Percentiles rank a stretch among this genome's conserved stretches.
phyloP scores from a whole-genome alignment of 2,113 vertebrate genomes.

The Chrysochloris asiatica region DNA sequence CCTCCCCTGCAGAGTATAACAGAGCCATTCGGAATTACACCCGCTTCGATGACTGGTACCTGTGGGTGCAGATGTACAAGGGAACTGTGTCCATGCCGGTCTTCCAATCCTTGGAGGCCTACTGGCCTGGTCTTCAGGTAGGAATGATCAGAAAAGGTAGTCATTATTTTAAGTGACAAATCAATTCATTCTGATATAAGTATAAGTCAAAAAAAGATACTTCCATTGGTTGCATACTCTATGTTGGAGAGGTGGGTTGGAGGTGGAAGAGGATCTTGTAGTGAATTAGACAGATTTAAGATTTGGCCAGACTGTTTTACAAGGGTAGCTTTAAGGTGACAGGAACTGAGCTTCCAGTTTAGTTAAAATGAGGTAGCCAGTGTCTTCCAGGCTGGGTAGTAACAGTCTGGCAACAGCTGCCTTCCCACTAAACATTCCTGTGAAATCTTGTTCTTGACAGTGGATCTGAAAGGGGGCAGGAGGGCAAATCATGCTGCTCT shows the following conservation, averaged over 20 bases:
- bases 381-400: not conserved
- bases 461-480: not conserved
- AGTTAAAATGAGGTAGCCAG: not conserved
- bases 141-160: slow-evolving; percentile 18
- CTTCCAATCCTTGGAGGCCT: slow-evolving; percentile 98
- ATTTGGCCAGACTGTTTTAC: slow-evolving; percentile 33
- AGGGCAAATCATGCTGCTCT: not conserved
- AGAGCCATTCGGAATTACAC: slow-evolving; percentile 97
- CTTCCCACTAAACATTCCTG: not conserved
- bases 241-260: not conserved
- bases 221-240: not conserved
- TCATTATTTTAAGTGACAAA: not conserved
- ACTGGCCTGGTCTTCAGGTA: slow-evolving; percentile 98
- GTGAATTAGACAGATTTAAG: not conserved
- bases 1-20: slow-evolving; percentile 89
- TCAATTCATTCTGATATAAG: not conserved
- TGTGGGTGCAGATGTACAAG: slow-evolving; percentile 99
- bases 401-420: not conserved
- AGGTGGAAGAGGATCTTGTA: not conserved
- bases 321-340: not conserved
- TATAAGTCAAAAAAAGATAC: not conserved
- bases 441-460: slow-evolving; percentile 18
- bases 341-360: not conserved
- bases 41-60: slow-evolving; percentile 98
- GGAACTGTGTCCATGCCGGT: slow-evolving; percentile 98